A percentile compares a stretch with the other conserved stretches of the same genome.
phyloP scores from a whole-genome alignment of 2,113 vertebrate species.

The Neogobius melanostomus region DNA sequence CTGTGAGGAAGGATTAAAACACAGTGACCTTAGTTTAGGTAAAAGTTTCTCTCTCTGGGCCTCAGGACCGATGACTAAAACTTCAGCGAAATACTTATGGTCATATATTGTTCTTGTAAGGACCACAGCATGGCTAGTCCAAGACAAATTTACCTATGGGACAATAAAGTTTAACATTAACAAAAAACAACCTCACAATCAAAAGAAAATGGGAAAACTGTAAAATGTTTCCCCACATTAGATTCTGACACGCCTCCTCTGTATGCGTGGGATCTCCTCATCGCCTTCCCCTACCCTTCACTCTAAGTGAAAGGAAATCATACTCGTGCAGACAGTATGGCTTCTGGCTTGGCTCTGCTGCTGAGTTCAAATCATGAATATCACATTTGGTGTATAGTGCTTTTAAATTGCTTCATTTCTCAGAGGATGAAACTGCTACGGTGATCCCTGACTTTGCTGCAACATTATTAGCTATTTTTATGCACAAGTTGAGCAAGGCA shows the following conservation, averaged over 20 bases:
- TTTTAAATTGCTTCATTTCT: slow-evolving; percentile 78
- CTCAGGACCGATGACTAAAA: too few relatives aligned
- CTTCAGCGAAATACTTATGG: too few relatives aligned
- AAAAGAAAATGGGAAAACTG: too few relatives aligned
- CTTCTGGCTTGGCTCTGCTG: slow-evolving; percentile 49
- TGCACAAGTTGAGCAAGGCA: slow-evolving; percentile 41
- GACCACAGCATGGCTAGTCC: too few relatives aligned
- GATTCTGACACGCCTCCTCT: slow-evolving; percentile 14
- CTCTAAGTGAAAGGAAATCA: slow-evolving; percentile 54
- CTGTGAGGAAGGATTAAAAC: too few relatives aligned
- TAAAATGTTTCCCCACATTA: not conserved
- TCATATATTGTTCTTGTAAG: too few relatives aligned
- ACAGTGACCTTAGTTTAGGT: too few relatives aligned
- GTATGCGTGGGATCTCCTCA: slow-evolving; percentile 14
- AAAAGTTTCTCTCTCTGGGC: too few relatives aligned
- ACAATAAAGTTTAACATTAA: too few relatives aligned
- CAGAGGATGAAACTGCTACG: slow-evolving; percentile 51
- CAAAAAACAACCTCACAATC: too few relatives aligned
- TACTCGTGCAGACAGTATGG: slow-evolving; percentile 64
- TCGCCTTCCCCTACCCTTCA: not conserved
- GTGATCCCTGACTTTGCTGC: slow-evolving; percentile 56
- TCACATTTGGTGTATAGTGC: slow-evolving; percentile 71
- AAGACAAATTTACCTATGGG: too few relatives aligned
- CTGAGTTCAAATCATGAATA: slow-evolving; percentile 75
- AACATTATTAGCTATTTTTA: slow-evolving; percentile 64